These are phyloP conservation scores for Coregonus sp. DNA, from an alignment of 2,797 vertebrate species.

Conservation along the genomic window DNA sequence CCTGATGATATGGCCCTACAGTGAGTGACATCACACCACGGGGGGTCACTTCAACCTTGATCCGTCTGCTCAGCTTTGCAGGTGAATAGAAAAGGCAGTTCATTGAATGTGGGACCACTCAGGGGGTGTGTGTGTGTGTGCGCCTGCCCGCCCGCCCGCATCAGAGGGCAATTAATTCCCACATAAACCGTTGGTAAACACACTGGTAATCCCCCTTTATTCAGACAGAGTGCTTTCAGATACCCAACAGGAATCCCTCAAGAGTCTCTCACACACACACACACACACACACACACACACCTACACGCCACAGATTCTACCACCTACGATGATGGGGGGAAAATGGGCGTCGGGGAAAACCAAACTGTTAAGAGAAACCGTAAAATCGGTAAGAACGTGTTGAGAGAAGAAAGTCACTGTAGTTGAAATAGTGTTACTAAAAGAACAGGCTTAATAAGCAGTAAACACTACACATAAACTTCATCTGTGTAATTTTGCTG, in stretches of 20 bases:
- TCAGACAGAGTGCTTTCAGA: conserved; percentile 24
- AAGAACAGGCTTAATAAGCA: background rate
- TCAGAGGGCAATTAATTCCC: conserved; percentile 51
- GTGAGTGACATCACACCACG: background rate
- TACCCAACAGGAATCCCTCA: background rate
- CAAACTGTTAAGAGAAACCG: background rate
- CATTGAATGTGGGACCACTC: conserved; percentile 48
- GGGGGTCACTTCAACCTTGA: background rate
- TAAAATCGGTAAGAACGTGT: background rate
- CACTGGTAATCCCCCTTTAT: conserved; percentile 54
- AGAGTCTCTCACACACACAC: no score
- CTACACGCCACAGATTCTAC: background rate
- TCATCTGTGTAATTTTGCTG: background rate
- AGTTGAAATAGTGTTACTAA: background rate
- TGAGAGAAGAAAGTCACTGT: background rate
- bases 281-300: background rate
- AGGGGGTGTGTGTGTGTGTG: background rate
- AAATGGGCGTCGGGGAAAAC: background rate
- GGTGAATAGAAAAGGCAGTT: conserved; percentile 64
- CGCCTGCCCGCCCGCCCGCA: no score
- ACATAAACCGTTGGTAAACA: conserved; percentile 60
- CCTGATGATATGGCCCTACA: background rate
- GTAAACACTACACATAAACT: background rate
- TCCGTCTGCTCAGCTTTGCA: background rate
- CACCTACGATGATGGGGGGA: background rate